These are phyloP conservation scores for Marronus borbonicus DNA, from an alignment of 2,888 invertebrate genomes.

Conservation along the genomic window DNA sequence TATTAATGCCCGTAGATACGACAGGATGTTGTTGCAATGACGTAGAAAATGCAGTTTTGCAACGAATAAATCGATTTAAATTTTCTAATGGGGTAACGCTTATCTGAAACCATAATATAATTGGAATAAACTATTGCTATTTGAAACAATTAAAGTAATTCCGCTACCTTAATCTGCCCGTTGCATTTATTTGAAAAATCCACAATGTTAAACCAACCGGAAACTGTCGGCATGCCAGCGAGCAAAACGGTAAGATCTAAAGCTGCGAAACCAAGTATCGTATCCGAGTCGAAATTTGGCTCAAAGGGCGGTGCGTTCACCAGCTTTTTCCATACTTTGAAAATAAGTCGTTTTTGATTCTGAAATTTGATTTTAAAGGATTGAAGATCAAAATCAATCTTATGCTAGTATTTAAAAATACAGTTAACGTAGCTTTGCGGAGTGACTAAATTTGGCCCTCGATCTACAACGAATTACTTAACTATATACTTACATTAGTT, in stretches of 20 bases:
- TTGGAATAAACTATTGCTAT: not conserved
- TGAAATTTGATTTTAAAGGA: constrained; percentile 59
- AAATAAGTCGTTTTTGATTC: constrained; percentile 74
- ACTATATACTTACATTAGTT: constrained; percentile 71
- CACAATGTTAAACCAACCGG: constrained; percentile 78
- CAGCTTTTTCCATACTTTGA: constrained; percentile 76
- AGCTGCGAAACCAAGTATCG: constrained; percentile 75
- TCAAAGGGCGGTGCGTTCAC: constrained; percentile 68
- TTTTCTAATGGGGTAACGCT: constrained; percentile 74
- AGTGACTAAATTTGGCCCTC: no score
- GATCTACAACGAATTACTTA: not conserved
- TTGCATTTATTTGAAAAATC: constrained; percentile 74
- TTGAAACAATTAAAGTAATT: not conserved
- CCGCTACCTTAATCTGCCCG: constrained; percentile 75
- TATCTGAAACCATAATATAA: constrained; percentile 64
- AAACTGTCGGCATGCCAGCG: constrained; percentile 72
- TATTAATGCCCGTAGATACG: constrained; percentile 6
- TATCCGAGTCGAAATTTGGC: constrained; percentile 74
- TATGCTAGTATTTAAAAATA: no score
- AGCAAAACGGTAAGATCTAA: constrained; percentile 74
- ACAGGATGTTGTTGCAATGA: constrained; percentile 19
- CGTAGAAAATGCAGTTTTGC: constrained; percentile 33
- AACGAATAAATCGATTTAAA: constrained; percentile 60
- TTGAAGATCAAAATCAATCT: not conserved
- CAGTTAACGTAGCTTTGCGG: not conserved